Evolutionary conservation across 2,797 vertebrate species (phyloP).

Genomic region (Pempheris klunzingeri): DNA sequence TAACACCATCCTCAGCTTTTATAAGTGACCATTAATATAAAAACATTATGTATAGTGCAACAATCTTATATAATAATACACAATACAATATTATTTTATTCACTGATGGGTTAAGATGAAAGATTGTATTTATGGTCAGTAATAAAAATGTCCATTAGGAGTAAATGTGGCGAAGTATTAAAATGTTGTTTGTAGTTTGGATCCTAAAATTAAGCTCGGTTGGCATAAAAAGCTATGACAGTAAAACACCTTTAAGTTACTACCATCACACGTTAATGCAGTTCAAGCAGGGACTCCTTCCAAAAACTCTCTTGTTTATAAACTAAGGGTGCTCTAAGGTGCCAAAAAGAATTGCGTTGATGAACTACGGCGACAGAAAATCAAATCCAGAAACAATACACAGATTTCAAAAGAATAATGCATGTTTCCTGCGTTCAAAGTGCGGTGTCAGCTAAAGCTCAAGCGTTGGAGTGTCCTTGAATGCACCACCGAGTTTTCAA

Average conservation of each 20-base stretch:
- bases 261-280: neutral
- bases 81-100: no score
- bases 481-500: slow-evolving; percentile 1
- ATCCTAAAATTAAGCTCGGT: neutral
- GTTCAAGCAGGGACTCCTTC: neutral
- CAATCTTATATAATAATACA: neutral
- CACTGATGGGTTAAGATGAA: neutral
- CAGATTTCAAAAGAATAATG: slow-evolving; percentile 8
- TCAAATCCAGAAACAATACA: neutral
- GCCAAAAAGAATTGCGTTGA: neutral
- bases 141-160: neutral
- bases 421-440: neutral
- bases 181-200: no score
- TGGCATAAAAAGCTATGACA: neutral
- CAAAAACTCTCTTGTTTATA: neutral
- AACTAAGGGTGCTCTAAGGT: neutral
- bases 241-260: no score
- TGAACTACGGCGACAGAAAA: neutral
- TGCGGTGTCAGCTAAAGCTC: neutral
- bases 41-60: no score
- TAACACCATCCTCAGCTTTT: neutral
- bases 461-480: neutral
- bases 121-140: neutral
- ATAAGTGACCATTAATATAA: neutral
- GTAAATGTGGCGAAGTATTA: neutral